Base-by-base conservation (phyloP, 2,888 invertebrate species). In the Drosophila percnosoma region DNA sequence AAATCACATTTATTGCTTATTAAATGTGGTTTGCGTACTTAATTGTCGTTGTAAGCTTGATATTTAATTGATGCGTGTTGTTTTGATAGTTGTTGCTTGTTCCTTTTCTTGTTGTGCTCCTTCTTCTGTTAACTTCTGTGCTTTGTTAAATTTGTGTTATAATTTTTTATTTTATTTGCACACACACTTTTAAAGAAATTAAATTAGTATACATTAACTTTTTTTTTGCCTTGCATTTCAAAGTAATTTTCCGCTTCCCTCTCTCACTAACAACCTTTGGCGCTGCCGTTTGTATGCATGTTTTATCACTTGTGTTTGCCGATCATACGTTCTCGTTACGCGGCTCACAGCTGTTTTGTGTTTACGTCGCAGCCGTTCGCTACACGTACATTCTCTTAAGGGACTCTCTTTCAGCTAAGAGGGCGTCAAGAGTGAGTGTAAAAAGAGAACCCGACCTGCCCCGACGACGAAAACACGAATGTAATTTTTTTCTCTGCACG, bases 301-400 rank as follows among this genome's bases (percentile, higher is more conserved):
- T 45, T 49, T 55, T 55, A 38, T 38, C 67, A 78, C 52, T 75
- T 70, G 55, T 64, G 51, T 45, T 66, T 73, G 45, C 4, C 80
- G 90, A 86, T 82, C 89, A 82, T 75, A 80, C 78, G 87, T 84
- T 84, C 66, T 68, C n/a, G 53, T 73, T 67, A 82, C 75, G 82
- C 60, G 7, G 2, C 29, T 45, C 75, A 85, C 90, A 87, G 90
- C 87, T 87, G 89, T 78, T 90, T 86, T 80, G 42, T 88, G 76
- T 86, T 87, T 86, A 80, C 78, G 89, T 89, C 75, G 67, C 54
- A 55, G 57, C 66, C 57, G 55, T 69, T 77, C 73, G 88, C 63
- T 64, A 61, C 21, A 53, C n/a, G 40, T 60, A 18, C 36, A 31
- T 80, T 70, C 77, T 77, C 74, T 40, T 42, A 59, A 53, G 8